These are phyloP conservation scores for Holcopasites calliopsidis DNA, from an alignment of 1,140 invertebrate genomes.

Conservation along the genomic window DNA sequence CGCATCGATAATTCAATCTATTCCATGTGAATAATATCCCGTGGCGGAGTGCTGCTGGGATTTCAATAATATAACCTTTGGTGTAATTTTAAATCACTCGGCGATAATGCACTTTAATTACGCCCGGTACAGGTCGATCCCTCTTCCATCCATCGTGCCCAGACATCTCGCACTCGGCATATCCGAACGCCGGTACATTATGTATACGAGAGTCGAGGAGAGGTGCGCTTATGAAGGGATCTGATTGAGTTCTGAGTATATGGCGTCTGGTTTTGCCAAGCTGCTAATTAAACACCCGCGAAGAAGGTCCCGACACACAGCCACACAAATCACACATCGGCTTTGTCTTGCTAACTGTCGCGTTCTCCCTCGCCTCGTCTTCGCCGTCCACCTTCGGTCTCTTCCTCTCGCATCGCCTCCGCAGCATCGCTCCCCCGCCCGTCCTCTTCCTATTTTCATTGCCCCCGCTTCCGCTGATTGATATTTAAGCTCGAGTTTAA, in stretches of 20 bases:
- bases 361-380: conserved; percentile 22
- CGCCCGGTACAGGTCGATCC: neutral
- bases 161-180: conserved; percentile 23
- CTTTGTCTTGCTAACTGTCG: conserved; percentile 49
- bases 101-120: conserved; percentile 1
- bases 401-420: conserved; percentile 42
- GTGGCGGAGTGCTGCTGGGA: too few relatives aligned
- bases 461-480: conserved; percentile 71
- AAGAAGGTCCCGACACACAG: conserved; percentile 62
- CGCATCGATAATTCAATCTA: too few relatives aligned
- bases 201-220: conserved; percentile 70
- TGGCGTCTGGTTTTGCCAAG: conserved; percentile 77
- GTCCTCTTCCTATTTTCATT: conserved; percentile 7
- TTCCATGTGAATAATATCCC: too few relatives aligned
- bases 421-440: conserved; percentile 5
- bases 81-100: neutral
- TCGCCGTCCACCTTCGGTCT: conserved; percentile 1
- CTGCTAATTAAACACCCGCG: conserved; percentile 79
- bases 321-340: conserved; percentile 59
- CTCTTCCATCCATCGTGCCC: neutral
- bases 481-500: conserved; percentile 76
- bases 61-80: too few relatives aligned
- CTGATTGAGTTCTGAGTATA: conserved; percentile 80
- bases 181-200: conserved; percentile 69
- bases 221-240: conserved; percentile 78